Conservation (phyloP, 2,113 vertebrate species). For the Oriolus oriolus region DNA sequence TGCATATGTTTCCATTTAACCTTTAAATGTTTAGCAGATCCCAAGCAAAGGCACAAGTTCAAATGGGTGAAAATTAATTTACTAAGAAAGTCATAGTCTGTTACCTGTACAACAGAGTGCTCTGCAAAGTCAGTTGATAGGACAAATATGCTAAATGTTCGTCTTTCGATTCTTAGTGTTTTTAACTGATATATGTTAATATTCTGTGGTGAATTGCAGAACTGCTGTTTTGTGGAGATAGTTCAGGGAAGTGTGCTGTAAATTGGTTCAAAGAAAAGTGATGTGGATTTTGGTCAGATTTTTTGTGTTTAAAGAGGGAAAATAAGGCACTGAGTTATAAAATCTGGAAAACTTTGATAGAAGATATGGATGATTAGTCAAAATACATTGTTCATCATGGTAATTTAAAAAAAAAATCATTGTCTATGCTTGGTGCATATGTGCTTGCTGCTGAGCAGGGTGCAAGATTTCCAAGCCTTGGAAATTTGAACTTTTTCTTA, state of each 20-base stretch:
- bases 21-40: not conserved
- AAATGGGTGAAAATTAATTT: not conserved
- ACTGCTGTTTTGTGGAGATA: not conserved
- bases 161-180: rapidly evolving
- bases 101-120: not conserved
- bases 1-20: not conserved
- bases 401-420: not conserved
- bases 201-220: not conserved
- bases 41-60: not conserved
- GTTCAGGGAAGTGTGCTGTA: not conserved
- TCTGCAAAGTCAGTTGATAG: not conserved
- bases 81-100: not conserved
- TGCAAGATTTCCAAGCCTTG: not conserved
- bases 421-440: not conserved
- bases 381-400: not conserved
- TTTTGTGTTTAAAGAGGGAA: not conserved
- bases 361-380: not conserved
- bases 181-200: not conserved
- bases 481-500: not conserved
- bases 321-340: not conserved
- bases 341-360: not conserved
- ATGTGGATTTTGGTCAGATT: not conserved
- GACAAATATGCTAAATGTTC: not conserved
- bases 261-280: not conserved
- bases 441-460: not conserved